phyloP scores from a whole-genome alignment of 2,797 vertebrate genomes.

The Emydoidea blandingii region DNA sequence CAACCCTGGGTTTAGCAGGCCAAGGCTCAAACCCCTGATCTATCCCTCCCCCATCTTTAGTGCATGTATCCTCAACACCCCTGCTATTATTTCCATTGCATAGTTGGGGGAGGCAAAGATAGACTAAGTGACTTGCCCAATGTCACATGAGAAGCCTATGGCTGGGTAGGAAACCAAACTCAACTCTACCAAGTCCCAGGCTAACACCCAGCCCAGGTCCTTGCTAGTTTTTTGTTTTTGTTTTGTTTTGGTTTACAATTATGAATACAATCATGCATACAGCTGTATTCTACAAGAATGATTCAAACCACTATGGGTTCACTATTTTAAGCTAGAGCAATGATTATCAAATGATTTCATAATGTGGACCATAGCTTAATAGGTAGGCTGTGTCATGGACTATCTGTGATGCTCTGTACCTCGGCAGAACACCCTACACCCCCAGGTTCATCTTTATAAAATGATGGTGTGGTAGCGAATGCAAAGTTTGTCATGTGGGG shows the following conservation, averaged over 20 bases:
- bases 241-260: neutral
- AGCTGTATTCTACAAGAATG: fast-evolving
- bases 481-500: no score
- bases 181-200: neutral
- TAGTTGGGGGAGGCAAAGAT: neutral
- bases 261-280: fast-evolving
- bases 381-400: neutral
- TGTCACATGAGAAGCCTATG: neutral
- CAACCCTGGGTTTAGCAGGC: no score
- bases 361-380: neutral
- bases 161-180: neutral
- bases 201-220: neutral
- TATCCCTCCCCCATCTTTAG: neutral
- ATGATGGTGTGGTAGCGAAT: no score
- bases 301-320: neutral
- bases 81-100: neutral
- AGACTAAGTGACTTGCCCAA: neutral
- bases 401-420: neutral
- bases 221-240: neutral
- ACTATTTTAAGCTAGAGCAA: neutral
- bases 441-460: no score
- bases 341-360: neutral
- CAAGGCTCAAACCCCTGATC: no score
- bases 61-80: neutral
- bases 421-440: no score